A percentile compares a stretch with the other conserved stretches of the same genome.
Evolutionary conservation across 2,113 vertebrate species (phyloP).

Genomic region (human): DNA sequence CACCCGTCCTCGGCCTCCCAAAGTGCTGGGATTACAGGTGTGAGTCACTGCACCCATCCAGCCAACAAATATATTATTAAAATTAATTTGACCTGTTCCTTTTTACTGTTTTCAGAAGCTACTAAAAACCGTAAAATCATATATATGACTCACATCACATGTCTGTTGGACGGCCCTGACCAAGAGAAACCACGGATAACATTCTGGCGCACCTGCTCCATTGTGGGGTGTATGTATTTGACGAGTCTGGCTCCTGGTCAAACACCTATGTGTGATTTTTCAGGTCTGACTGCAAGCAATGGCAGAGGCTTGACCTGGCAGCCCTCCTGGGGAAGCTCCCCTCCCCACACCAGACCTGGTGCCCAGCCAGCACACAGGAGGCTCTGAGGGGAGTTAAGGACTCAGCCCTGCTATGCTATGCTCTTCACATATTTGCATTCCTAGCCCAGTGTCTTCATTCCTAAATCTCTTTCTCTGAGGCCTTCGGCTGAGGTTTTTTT

Average conservation of each 20-base stretch:
- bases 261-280: neutral
- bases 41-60: too few species aligned
- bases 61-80: neutral
- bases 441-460: neutral
- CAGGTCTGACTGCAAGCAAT: neutral
- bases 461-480: neutral
- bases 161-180: neutral
- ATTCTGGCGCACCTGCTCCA: neutral
- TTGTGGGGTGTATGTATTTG: neutral
- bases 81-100: neutral
- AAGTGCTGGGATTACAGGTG: too few species aligned
- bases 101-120: neutral
- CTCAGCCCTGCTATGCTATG: neutral
- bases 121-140: neutral
- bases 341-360: neutral
- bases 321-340: fast-evolving
- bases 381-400: neutral
- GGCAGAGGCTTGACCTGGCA: neutral
- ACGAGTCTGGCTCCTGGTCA: neutral
- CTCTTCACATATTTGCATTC: neutral
- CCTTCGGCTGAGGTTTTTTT: neutral
- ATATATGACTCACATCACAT: neutral
- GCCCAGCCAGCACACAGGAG: neutral
- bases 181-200: neutral
- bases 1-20: too few species aligned